Base-by-base conservation (phyloP, 2,113 vertebrate species). In the Picathartes gymnocephalus region DNA sequence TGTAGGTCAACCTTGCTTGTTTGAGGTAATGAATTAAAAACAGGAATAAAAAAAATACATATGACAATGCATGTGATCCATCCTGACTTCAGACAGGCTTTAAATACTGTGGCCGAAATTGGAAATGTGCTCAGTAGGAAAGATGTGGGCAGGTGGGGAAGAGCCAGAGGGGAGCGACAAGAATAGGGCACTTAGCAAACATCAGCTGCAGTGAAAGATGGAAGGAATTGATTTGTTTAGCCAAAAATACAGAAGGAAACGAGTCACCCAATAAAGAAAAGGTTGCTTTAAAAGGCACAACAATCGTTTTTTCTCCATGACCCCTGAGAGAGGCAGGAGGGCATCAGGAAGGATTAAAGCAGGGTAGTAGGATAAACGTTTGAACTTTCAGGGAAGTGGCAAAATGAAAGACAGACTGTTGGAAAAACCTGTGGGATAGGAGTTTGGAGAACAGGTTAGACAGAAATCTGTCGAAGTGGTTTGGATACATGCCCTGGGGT, bases 171-270 rank as follows among this genome's bases (percentile, higher is more conserved):
- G 79, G 47, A 66, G 47, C 33, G 66, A 80, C 39, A 73, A 39
- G 78, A 94, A 89, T 74, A 92, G 77, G 85, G 76, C 22, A 33
- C 64, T 86, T 70, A 81, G 77, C 79, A 94, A 92, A 79, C 0
- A 0, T 88, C 64, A 93, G 72, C 69, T 68, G 69, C 79, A 81
- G 71, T 47, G 77, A 56, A 91, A 91, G 80, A 71, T 78, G 56
- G 83, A 91, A 94, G 73, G 64, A 72, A 86, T 94, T 79, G 80
- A 95, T 92, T 92, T 92, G 60, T 92, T 86, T 84, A 84, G 77
- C 72, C 80, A 86, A 95, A 92, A 95, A 89, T 80, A 78, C 68
- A 70, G 42, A 82, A 51, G 76, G 64, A 78, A 88, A 57, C 0
- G 11, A 91, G 72, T 86, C 42, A 78, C 27, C 11, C 0, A 0